Evolutionary conservation across 2,797 vertebrate species (phyloP), one percentile per base, ranked within the genome.

Genomic region (Brachyrhaphis roseni): DNA sequence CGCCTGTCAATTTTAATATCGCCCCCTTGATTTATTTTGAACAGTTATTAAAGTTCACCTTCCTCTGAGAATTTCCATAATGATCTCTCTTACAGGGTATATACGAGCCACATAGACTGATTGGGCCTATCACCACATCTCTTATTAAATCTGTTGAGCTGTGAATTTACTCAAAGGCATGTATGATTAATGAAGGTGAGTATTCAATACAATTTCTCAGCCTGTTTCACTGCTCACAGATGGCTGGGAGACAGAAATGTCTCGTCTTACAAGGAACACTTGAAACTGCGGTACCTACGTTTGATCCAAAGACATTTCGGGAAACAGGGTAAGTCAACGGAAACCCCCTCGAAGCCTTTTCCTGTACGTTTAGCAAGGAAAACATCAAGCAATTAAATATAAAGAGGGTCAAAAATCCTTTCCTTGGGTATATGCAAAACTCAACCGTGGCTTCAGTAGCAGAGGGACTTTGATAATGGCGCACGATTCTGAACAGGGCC

Each of bases 81-180:
- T 93, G 88, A 91, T 92, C 87, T 92, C 82, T 78, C 88, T 88
- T 85, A 85, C 75, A 74, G 76, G 41, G 75, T 83, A 79, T 88
- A 84, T 87, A 88, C 68, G 83, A 87, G 80, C 76, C 84, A 73
- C 88, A 83, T 55, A 74, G 82, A 86, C 83, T 76, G 83, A 86
- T 79, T 57, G 77, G 84, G 79, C 84, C 86, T 78, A 86, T 83
- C 64, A 82, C 84, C 79, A 74, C 8, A 20, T 77, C 86, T 89
- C 84, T 93, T 92, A 95, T 94, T 93, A 93, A 92, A 94, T 94
- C 92, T 93, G 89, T 82, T 80, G 86, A 89, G 92, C 86, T 90
- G 88, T 87, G 87, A 91, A 93, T 93, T 90, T 90, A 93, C 93
- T 94, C 90, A 89, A 88, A 93, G 93, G 89, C 92, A 90, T 88